Conservation (phyloP, 2,797 vertebrate species). For the Carapus acus region DNA sequence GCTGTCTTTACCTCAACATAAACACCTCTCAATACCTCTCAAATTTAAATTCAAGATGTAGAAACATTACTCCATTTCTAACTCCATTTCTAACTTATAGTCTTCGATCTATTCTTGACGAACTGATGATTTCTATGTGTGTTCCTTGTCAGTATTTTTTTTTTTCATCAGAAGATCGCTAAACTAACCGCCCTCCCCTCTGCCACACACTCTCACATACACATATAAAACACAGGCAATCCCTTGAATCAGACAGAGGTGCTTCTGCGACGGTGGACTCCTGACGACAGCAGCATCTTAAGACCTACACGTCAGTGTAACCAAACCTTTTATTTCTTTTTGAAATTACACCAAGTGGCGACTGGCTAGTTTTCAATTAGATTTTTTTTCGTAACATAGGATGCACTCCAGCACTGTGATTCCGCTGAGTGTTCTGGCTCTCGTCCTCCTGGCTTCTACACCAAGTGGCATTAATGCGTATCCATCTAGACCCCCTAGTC, state of each 20-base stretch:
- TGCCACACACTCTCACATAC: conserved; percentile 23
- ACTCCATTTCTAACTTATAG: too few species aligned
- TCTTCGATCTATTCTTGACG: conserved; percentile 7
- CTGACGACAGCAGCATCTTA: conserved; percentile 15
- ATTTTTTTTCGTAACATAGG: conserved; percentile 62
- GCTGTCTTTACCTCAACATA: too few species aligned
- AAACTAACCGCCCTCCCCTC: conserved; percentile 23
- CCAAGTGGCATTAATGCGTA: conserved; percentile 79
- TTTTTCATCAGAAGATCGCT: conserved; percentile 16
- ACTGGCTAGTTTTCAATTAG: conserved; percentile 13
- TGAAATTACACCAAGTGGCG: conserved; percentile 16
- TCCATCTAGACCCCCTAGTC: conserved; percentile 85
- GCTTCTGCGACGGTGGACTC: conserved; percentile 17
- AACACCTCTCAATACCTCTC: too few species aligned
- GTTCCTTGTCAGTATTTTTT: conserved; percentile 12
- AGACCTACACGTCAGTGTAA: conserved; percentile 42
- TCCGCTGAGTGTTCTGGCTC: conserved; percentile 72
- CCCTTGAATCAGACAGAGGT: conserved; percentile 38
- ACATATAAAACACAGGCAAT: conserved; percentile 58
- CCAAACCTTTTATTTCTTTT: conserved; percentile 24
- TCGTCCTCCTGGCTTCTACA: conserved; percentile 81
- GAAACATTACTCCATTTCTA: too few species aligned
- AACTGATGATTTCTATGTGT: conserved; percentile 17
- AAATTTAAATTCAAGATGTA: too few species aligned
- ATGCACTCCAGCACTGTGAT: conserved; percentile 73